Base-by-base conservation (phyloP, 1,140 invertebrate genomes). In the Lepidurus packardi region DNA sequence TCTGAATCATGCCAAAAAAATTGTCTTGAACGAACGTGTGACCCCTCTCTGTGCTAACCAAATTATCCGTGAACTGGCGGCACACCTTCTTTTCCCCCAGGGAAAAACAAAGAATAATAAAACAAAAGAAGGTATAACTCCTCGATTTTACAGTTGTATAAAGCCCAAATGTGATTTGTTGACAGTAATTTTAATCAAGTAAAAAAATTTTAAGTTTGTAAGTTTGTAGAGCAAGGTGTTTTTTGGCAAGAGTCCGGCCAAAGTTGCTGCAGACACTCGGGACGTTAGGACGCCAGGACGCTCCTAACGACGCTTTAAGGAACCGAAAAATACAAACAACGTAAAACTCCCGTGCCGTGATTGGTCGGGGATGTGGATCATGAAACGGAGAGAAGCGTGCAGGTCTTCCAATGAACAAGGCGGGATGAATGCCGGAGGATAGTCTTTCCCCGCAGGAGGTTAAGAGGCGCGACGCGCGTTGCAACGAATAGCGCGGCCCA, bases 401-500 rank as follows among this genome's bases (percentile, higher is more conserved):
- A 13, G 8, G 16, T 65, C 53, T 65, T 34, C 53, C 53, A 65
- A 65, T 65, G 53, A 65, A 65, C 53, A 65, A 65, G 21, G 53
- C 53, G 16, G 53, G 53, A 7, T 65, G 53, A 65, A 65, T 65
- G 53, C 53, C 53, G 53, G 53, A 65, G 53, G 53, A 65, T 65
- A 65, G 53, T 65, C n/a, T 65, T 65, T 65, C 53, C 53, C 53
- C 53, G 53, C 53, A 65, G 53, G 53, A 65, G 53, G 53, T 65
- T 13, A 65, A 65, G 53, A 65, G 53, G 53, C 53, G 53, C 53
- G 53, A 65, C 53, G 53, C 53, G 53, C 53, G 53, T 65, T 11
- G 53, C 53, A 65, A 65, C 53, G 53, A 65, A 65, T 65, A 13
- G 53, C 53, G 3, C 65, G 73, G 77, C 41, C 77, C 53, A 78